A percentile compares a stretch with the other conserved stretches of the same genome.
These are phyloP conservation scores for Hormiphora californensis DNA, from an alignment of 37 sponge, comb jelly and placozoan genomes.

Conservation along the genomic window DNA sequence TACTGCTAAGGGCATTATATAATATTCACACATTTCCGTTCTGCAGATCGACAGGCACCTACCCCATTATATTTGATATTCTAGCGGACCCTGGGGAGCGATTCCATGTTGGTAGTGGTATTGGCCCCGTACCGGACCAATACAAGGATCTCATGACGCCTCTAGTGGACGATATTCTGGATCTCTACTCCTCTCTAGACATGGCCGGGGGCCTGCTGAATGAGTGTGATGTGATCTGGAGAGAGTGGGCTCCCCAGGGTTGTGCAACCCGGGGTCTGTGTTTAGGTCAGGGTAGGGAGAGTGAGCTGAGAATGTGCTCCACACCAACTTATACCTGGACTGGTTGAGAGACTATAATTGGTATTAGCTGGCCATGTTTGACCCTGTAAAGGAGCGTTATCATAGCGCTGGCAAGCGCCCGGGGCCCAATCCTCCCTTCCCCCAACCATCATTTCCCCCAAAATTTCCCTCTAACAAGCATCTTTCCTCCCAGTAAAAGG, in stretches of 20 bases:
- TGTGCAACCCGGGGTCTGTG: not conserved
- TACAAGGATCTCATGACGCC: not conserved
- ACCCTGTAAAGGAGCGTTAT: no score
- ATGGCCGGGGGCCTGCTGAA: constrained; percentile 13
- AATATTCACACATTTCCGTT: no score
- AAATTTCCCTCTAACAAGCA: no score
- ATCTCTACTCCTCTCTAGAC: not conserved
- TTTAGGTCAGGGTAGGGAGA: not conserved
- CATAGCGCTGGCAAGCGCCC: no score
- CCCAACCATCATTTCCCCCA: no score
- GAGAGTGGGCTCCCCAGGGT: constrained; percentile 34
- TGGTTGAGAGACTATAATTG: no score
- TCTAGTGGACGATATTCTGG: not conserved
- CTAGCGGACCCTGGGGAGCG: not conserved
- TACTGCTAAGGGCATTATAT: no score
- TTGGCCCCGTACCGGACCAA: not conserved
- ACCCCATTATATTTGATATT: constrained; percentile 22
- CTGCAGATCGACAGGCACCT: not conserved
- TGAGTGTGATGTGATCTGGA: constrained; percentile 51
- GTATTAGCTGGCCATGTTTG: no score
- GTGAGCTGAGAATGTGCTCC: not conserved
- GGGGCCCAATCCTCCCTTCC: no score
- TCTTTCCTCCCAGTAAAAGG: no score
- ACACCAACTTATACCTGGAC: not conserved
- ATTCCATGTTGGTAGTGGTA: not conserved